A percentile compares a stretch with the other conserved stretches of the same genome.
These are phyloP conservation scores for Osmoderma eremita DNA, from an alignment of 2,888 invertebrate genomes.

Conservation along the genomic window DNA sequence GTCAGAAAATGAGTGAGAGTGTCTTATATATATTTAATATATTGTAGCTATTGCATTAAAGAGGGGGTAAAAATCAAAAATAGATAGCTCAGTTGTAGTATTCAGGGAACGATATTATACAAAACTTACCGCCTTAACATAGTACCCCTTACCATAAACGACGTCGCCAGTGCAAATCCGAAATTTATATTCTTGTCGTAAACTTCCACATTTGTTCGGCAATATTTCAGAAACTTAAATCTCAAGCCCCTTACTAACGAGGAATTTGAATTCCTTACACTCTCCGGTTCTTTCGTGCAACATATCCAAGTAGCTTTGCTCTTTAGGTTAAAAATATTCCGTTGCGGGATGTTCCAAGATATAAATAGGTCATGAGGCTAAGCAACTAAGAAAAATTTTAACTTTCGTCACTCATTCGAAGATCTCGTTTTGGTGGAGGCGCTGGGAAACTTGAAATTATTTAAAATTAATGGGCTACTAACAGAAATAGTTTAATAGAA, in stretches of 20 bases:
- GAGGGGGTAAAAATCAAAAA: slow-evolving; percentile 3
- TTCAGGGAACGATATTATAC: too few species aligned
- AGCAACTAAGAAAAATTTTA: too few species aligned
- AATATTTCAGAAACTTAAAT: slow-evolving; percentile 41
- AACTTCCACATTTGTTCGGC: slow-evolving; percentile 40
- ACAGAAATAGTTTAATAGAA: too few species aligned
- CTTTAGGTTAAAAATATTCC: neutral
- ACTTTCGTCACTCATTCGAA: too few species aligned
- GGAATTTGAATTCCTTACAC: slow-evolving; percentile 39
- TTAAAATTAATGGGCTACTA: too few species aligned
- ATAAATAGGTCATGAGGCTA: too few species aligned
- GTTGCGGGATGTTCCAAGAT: neutral
- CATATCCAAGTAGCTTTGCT: neutral
- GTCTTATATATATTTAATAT: too few species aligned
- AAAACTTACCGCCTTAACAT: slow-evolving; percentile 2
- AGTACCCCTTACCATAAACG: neutral
- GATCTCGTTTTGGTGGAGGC: too few species aligned
- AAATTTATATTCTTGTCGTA: slow-evolving; percentile 41
- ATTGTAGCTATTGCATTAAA: too few species aligned
- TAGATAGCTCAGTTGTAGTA: slow-evolving; percentile 16
- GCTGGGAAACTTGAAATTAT: too few species aligned
- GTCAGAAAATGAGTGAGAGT: too few species aligned
- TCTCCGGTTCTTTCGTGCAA: neutral
- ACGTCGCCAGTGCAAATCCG: slow-evolving; percentile 20
- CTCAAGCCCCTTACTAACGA: slow-evolving; percentile 29